Base-by-base conservation (phyloP, 2,888 invertebrate genomes). In the Acronicta alni region DNA sequence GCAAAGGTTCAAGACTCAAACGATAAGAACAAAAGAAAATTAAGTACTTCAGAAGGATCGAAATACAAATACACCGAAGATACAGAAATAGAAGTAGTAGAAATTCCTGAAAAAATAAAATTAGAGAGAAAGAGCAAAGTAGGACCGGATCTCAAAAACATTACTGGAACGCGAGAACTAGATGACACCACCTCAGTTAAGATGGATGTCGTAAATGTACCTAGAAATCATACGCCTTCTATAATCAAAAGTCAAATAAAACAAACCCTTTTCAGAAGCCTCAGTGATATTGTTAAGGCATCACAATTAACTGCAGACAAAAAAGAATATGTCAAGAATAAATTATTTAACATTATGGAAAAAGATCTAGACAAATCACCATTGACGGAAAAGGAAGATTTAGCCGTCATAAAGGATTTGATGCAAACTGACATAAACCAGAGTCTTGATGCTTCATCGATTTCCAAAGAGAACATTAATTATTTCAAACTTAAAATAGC, bases 1-100 rank as follows among this genome's bases (percentile, higher is more conserved):
- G 8, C 18, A 10, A 54, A 45, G 17, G 16, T 38, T 16, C 26
- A 16, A 3, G 53, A 54, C 44, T 53, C 44, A n/a, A 12, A 12
- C 2, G 23, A 30, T 1, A 7, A 5, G 9, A 12, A 43, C 20
- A 17, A 43, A 10, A 16, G 12, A 45, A 46, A 14, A 39, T 7
- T 46, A 4, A 15, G 9, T 18, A 39, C 12, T 16, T 3, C 20
- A 5, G 14, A 30, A 3, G 37, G 8, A 2, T 10, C 30, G 1
- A 46, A 46, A 46, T 18, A 12, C 8, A 45, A 23, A 30, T 39
- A 1, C n/a, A 39, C n/a, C 12, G 15, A 45, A 15, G 7, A 8
- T 14, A 16, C 32, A 23, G 32, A 35, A 12, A 30, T 30, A 30
- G 30, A 30, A 0, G 9, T 41, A 14, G 10, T 46, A 38, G 18